A percentile compares a stretch with the other conserved stretches of the same genome.
phyloP scores from a whole-genome alignment of 2,888 invertebrate species.

The Lepidocyrtinus sp. region DNA sequence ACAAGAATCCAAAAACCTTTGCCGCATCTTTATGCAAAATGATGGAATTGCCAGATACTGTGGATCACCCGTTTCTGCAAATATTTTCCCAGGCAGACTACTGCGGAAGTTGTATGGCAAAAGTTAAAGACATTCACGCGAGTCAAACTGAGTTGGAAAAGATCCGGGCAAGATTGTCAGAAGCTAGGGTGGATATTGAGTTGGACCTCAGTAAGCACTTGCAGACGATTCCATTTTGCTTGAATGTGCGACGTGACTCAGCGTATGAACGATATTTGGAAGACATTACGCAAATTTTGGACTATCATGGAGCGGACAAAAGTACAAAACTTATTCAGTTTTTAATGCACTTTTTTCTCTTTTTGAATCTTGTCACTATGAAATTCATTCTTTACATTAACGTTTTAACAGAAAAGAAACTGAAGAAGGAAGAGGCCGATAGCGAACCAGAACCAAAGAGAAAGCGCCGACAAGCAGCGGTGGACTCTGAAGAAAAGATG shows the following conservation, averaged over 20 bases:
- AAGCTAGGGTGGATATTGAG: slow-evolving; percentile 47
- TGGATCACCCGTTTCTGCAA: slow-evolving; percentile 43
- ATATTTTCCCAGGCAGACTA: slow-evolving; percentile 47
- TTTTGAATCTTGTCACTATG: too few species aligned
- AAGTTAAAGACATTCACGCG: slow-evolving; percentile 35
- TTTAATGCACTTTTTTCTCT: too few species aligned
- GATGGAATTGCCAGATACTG: slow-evolving; percentile 37
- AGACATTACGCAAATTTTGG: slow-evolving; percentile 42
- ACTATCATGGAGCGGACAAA: slow-evolving; percentile 38
- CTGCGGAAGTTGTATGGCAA: slow-evolving; percentile 36
- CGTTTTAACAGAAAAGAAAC: not conserved
- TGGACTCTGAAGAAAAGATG: not conserved
- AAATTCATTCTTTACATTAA: not conserved
- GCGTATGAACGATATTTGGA: slow-evolving; percentile 24
- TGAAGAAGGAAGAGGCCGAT: not conserved
- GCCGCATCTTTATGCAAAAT: slow-evolving; percentile 49
- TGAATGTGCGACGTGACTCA: not conserved
- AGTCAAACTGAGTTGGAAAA: slow-evolving; percentile 37
- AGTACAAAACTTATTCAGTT: slow-evolving; percentile 26
- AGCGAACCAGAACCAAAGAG: slow-evolving; percentile 9
- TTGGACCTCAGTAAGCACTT: slow-evolving; percentile 54
- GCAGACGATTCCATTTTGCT: slow-evolving; percentile 38
- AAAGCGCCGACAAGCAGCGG: slow-evolving; percentile 13
- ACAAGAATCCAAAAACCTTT: slow-evolving; percentile 51
- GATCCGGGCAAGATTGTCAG: slow-evolving; percentile 29